Evolutionary conservation across 2,113 vertebrate genomes (phyloP).

Genomic region (Mohoua ochrocephala): DNA sequence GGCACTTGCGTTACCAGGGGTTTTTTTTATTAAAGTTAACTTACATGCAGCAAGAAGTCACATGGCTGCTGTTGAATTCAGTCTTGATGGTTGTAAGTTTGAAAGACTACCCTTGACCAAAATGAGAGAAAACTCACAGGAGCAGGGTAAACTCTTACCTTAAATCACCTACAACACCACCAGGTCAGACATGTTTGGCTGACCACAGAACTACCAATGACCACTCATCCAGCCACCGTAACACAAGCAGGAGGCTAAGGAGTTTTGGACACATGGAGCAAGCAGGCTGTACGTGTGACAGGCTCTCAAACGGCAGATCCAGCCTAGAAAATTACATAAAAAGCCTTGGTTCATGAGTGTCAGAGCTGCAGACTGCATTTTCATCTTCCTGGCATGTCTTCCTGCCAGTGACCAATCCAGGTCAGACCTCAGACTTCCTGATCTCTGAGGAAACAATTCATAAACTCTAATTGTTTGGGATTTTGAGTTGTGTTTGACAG

Average conservation of each 20-base stretch:
- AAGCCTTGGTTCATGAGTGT: background rate
- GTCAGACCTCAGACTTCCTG: background rate
- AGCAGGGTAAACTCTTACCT: background rate
- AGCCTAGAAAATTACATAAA: background rate
- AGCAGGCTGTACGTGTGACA: background rate
- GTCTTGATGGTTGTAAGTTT: background rate
- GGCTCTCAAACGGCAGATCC: background rate
- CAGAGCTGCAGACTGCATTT: background rate
- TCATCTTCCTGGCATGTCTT: background rate
- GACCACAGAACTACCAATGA: background rate
- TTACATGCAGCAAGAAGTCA: background rate
- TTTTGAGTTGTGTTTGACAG: background rate
- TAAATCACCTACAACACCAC: accelerated
- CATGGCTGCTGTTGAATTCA: background rate
- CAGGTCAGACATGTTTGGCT: background rate
- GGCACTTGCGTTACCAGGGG: background rate
- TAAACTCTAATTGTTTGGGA: background rate
- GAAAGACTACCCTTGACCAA: background rate
- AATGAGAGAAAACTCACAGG: background rate
- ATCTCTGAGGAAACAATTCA: background rate
- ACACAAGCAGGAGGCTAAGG: background rate
- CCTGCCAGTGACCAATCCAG: background rate
- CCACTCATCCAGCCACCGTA: accelerated
- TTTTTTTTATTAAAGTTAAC: background rate
- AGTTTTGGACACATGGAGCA: background rate